phyloP scores from a whole-genome alignment of 2,888 invertebrate species.

The Phania funesta region DNA sequence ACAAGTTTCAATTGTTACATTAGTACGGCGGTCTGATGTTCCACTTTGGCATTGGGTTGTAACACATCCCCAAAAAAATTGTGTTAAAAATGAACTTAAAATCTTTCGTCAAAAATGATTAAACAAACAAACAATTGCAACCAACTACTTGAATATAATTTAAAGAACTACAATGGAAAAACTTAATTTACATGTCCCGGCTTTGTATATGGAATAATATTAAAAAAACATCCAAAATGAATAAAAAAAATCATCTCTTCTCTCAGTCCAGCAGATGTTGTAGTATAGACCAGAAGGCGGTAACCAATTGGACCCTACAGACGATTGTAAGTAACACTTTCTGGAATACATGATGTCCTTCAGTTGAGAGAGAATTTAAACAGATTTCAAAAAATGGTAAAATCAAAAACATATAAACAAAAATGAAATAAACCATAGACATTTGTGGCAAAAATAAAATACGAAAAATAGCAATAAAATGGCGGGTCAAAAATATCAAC shows the following conservation, averaged over 20 bases:
- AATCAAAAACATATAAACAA: slow-evolving; percentile 62
- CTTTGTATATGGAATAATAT: slow-evolving; percentile 63
- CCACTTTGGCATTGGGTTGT: slow-evolving; percentile 64
- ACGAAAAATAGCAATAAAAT: slow-evolving; percentile 64
- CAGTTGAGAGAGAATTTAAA: slow-evolving; percentile 49
- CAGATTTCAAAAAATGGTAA: slow-evolving; percentile 63
- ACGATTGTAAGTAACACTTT: slow-evolving; percentile 33
- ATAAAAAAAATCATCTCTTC: slow-evolving; percentile 53
- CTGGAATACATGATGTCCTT: slow-evolving; percentile 61
- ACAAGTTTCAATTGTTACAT: slow-evolving; percentile 22
- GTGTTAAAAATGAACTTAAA: slow-evolving; percentile 63
- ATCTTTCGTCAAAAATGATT: slow-evolving; percentile 66
- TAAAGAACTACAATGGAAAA: slow-evolving; percentile 62
- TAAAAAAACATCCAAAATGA: slow-evolving; percentile 62
- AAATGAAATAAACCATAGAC: slow-evolving; percentile 65
- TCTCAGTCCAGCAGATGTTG: slow-evolving; percentile 55
- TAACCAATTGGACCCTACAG: slow-evolving; percentile 8
- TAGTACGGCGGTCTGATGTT: slow-evolving; percentile 62
- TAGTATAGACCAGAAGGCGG: slow-evolving; percentile 61
- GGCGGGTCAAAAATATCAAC: slow-evolving; percentile 65
- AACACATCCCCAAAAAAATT: slow-evolving; percentile 63
- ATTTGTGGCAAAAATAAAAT: slow-evolving; percentile 64
- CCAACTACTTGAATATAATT: slow-evolving; percentile 60
- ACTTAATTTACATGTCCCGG: slow-evolving; percentile 64
- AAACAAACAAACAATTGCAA: slow-evolving; percentile 61